Evolutionary conservation across 2,797 vertebrate genomes (phyloP), one percentile per base, ranked within the genome.

Genomic region (Cuniculus paca): DNA sequence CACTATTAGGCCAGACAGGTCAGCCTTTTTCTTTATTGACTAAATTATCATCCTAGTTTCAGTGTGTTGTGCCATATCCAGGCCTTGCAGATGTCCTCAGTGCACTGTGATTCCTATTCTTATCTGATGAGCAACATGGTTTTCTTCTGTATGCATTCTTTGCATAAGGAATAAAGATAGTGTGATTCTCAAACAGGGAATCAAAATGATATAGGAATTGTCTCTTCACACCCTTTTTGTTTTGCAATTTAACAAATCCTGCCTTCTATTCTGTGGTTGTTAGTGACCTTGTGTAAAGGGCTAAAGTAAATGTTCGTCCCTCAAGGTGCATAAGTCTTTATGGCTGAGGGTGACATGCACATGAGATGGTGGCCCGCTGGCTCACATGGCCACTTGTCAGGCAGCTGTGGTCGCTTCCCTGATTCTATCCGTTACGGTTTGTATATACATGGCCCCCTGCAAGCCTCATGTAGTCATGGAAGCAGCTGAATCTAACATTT

Each of bases 331-430:
- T 86, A 94, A 95, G 9, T 95, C 92, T 98, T 90, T 97, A 36
- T 90, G 91, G 98, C 97, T 95, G 97, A 97, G 97, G 83, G 92
- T 42, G 80, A 93, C 94, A 63, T 97, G 77, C 68, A 80, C 93
- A 17, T 85, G 87, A 98, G 98, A 97, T 97, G 97, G 98, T 98
- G 92, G 1, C 98, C 98, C 91, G 93, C 96, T 88, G 96, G 95
- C 95, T 98, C 98, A 98, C 97, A 97, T 98, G 97, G 98, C 78
- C 95, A 0, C 99, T 99, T 99, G 98, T 98, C 98, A 98, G 99
- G 98, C 99, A 92, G 98, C 99, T 98, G 65, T 95, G 96, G 97
- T 98, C 98, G 98, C 98, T 97, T 98, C 98, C 98, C 98, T 99
- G 98, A 97, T 98, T 98, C 98, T 98, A 99, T n/a, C n/a, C n/a